phyloP scores from a whole-genome alignment of 2,797 vertebrate species.

The Octomys mimax region DNA sequence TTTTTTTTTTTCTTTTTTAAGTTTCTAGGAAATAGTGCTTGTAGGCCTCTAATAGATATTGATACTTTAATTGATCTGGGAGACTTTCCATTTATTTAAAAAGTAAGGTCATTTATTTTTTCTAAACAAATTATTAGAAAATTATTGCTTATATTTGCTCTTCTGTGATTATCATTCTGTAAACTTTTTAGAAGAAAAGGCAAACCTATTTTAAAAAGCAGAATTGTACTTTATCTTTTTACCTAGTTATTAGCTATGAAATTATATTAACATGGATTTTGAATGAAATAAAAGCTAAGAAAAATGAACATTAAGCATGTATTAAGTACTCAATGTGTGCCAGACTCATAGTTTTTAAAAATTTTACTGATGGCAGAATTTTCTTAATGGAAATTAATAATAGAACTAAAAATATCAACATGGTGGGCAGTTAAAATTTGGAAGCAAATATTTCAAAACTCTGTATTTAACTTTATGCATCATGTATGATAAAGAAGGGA shows the following conservation, averaged over 20 bases:
- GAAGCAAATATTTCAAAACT: slow-evolving; percentile 39
- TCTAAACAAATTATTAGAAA: slow-evolving; percentile 57
- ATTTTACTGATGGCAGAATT: slow-evolving; percentile 19
- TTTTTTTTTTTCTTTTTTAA: not conserved
- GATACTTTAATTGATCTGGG: slow-evolving; percentile 34
- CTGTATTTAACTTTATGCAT: not conserved
- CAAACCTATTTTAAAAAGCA: slow-evolving; percentile 56
- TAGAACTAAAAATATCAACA: not conserved
- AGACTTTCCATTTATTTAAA: slow-evolving; percentile 45
- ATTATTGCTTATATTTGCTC: slow-evolving; percentile 50
- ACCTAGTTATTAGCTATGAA: slow-evolving; percentile 4
- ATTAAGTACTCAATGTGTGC: not conserved
- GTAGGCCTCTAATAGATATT: not conserved
- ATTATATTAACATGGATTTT: slow-evolving; percentile 50
- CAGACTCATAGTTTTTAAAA: not conserved
- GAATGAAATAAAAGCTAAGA: slow-evolving; percentile 40
- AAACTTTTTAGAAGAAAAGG: slow-evolving; percentile 61
- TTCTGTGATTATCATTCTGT: slow-evolving; percentile 59
- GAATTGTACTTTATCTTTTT: slow-evolving; percentile 41
- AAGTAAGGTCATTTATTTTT: slow-evolving; percentile 45
- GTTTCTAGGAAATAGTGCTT: slow-evolving; percentile 36
- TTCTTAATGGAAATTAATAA: slow-evolving; percentile 47
- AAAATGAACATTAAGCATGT: slow-evolving; percentile 1
- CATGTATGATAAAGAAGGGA: not conserved
- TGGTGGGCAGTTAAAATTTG: slow-evolving; percentile 31